A percentile compares a stretch with the other conserved stretches of the same genome.
These are phyloP conservation scores for Drosophila equinoxialis DNA, from an alignment of 1,140 invertebrate genomes.

Conservation along the genomic window DNA sequence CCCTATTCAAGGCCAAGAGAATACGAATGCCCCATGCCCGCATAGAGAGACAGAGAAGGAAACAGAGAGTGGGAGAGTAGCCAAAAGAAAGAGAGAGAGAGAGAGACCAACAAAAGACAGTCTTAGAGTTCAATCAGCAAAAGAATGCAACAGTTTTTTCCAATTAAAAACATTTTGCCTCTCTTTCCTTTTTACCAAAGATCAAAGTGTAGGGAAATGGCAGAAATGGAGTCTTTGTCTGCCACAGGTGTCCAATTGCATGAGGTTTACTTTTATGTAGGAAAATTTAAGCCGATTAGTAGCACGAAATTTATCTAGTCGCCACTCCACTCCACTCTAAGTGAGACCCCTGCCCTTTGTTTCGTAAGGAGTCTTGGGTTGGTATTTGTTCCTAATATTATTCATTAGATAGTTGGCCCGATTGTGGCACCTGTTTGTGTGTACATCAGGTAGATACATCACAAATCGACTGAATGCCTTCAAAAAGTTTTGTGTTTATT, in stretches of 20 bases:
- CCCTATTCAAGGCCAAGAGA: conserved; percentile 29
- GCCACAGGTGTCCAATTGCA: conserved; percentile 33
- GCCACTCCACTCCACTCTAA: background rate
- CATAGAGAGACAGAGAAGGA: background rate
- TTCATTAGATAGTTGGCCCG: background rate
- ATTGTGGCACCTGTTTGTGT: no score
- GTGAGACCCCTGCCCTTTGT: no score
- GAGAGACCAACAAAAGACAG: background rate
- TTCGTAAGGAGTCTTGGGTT: no score
- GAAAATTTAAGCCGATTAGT: conserved; percentile 73
- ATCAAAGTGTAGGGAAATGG: conserved; percentile 20
- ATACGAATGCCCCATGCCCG: background rate
- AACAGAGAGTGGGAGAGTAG: no score
- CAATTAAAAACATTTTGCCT: conserved; percentile 44
- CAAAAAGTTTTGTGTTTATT: conserved; percentile 28
- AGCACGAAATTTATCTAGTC: conserved; percentile 46
- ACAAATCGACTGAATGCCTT: conserved; percentile 20
- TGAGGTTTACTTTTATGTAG: conserved; percentile 1
- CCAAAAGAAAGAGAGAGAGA: no score
- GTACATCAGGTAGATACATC: background rate
- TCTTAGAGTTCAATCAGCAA: conserved; percentile 9
- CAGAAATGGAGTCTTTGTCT: background rate
- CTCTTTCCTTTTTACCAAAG: conserved; percentile 6
- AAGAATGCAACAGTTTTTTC: conserved; percentile 30
- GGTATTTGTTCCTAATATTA: background rate